Conservation (phyloP, 2,797 vertebrate genomes). For the Sebastes flavidus region DNA sequence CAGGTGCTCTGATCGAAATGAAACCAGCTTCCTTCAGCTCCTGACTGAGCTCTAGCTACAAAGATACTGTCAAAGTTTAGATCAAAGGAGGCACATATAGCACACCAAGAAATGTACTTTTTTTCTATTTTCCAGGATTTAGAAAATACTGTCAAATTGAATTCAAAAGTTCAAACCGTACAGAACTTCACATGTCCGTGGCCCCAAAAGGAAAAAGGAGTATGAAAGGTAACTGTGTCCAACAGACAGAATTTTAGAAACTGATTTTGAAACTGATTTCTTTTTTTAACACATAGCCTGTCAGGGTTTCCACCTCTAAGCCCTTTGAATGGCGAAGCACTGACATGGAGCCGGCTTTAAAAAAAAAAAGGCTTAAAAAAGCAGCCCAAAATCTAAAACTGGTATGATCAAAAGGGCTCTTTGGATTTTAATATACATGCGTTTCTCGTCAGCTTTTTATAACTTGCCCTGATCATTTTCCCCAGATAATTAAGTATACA, state of each 20-base stretch:
- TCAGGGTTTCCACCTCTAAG: constrained; percentile 9
- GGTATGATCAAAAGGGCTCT: constrained; percentile 28
- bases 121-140: not conserved
- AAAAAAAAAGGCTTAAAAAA: not conserved
- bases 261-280: not conserved
- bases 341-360: constrained; percentile 16
- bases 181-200: not conserved
- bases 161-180: constrained; percentile 17
- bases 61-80: not conserved
- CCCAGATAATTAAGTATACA: not conserved
- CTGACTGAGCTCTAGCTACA: not conserved
- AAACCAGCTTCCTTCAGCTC: not conserved
- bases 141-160: constrained; percentile 9
- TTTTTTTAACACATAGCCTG: not conserved
- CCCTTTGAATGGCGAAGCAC: constrained; percentile 3
- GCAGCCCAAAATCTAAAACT: constrained; percentile 10
- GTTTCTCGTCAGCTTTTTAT: not conserved
- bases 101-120: not conserved
- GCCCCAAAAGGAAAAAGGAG: not conserved
- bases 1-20: not conserved
- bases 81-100: not conserved
- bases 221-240: constrained; percentile 23
- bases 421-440: not conserved
- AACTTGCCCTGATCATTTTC: not conserved
- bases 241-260: constrained; percentile 23